A percentile compares a stretch with the other conserved stretches of the same genome.
These are phyloP conservation scores for Aphelenchoides bicaudatus DNA, from an alignment of 2,888 invertebrate genomes.

Conservation along the genomic window DNA sequence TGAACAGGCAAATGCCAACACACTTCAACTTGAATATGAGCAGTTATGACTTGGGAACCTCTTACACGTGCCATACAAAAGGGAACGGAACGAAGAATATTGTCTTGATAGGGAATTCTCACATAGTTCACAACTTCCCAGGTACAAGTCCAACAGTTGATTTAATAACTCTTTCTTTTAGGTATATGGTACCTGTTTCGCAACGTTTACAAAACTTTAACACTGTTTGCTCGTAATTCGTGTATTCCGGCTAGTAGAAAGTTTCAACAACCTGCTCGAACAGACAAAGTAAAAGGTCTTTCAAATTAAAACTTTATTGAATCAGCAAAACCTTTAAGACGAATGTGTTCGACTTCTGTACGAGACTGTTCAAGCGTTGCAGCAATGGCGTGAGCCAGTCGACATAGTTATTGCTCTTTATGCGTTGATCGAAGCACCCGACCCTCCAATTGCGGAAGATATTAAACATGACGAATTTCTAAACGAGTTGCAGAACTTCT, in stretches of 20 bases:
- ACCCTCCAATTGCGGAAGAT: background rate
- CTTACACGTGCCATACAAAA: constrained; percentile 5
- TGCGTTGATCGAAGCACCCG: background rate
- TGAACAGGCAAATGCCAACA: constrained; percentile 7
- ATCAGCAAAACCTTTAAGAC: too few relatives aligned
- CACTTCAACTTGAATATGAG: background rate
- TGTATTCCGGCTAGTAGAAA: background rate
- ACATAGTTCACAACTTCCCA: too few relatives aligned
- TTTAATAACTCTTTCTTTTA: too few relatives aligned
- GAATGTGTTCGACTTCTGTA: constrained; percentile 5
- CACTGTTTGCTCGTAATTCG: constrained; percentile 4
- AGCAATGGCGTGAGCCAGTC: background rate
- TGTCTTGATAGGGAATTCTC: constrained; percentile 3
- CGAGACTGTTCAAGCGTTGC: background rate
- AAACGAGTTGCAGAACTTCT: background rate
- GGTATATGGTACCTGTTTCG: too few relatives aligned
- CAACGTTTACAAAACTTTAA: background rate
- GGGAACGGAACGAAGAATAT: constrained; percentile 13
- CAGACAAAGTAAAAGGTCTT: background rate
- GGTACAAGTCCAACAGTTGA: background rate
- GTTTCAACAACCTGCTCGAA: constrained; percentile 8
- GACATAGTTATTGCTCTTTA: constrained; percentile 8
- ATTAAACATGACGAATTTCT: background rate
- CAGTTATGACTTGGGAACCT: background rate
- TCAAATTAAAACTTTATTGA: background rate